Base-by-base conservation (phyloP, 1,140 invertebrate species). In the Drosophila serrata region DNA sequence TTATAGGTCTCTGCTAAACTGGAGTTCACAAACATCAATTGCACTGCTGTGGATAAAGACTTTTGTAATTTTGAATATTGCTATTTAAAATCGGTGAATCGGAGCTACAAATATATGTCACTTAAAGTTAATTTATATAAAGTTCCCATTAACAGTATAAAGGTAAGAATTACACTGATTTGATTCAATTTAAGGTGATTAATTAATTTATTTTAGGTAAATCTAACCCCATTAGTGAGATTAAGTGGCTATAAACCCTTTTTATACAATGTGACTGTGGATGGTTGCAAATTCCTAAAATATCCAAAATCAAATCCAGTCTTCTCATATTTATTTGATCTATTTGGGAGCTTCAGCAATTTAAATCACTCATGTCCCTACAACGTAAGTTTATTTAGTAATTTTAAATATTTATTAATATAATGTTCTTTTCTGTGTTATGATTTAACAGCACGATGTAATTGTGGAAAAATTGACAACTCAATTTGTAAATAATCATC, bases 21-120 rank as follows among this genome's bases (percentile, higher is more conserved):
- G 6, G 51, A 55, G 8, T 55, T 55, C 1, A 55, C 19, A 24
- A 55, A 55, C 5, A 22, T 55, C 8, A 55, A 55, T 4, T 55
- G 51, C 33, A 55, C 19, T 9, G 22, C 31, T 6, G 9, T 15
- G 31, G 33, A 55, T 4, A 3, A 8, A 11, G 13, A 37, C 0
- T 53, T 53, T 15, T 9, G 31, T 13, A 15, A 37, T 7, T 35
- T 53, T 53, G 49, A 53, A 37, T 53, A 53, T 33, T 53, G 49
- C 8, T 37, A 53, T 17, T 53, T 53, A 6, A 53, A 53, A 17
- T 53, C 49, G 12, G 49, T 53, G 17, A 53, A 53, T 53, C 49
- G 49, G 2, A 53, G 12, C 17, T 53, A 22, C 19, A 53, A 53
- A 22, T 53, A 53, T 19, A 0, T 53, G 2, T 53, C 49, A 15